These are phyloP conservation scores for Lophochroa leadbeateri DNA, from an alignment of 2,113 vertebrate genomes.

Conservation along the genomic window DNA sequence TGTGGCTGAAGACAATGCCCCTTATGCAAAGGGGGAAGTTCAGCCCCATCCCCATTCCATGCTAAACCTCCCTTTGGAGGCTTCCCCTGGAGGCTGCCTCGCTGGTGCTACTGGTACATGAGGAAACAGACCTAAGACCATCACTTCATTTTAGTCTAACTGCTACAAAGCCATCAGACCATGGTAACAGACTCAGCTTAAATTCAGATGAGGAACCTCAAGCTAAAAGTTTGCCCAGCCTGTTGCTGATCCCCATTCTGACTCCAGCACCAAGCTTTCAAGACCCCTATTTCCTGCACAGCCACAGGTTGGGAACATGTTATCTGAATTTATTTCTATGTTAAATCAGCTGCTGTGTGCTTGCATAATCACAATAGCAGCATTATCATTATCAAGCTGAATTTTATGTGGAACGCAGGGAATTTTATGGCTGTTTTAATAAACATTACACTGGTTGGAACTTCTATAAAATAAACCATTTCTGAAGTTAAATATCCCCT, in stretches of 20 bases:
- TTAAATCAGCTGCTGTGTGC: conserved; percentile 21
- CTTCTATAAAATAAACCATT: conserved; percentile 10
- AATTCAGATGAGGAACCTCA: neutral
- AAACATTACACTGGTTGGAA: conserved; percentile 10
- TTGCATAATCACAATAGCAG: conserved; percentile 20
- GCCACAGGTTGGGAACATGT: neutral
- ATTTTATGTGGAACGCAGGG: neutral
- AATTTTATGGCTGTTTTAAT: conserved; percentile 45
- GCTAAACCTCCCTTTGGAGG: neutral
- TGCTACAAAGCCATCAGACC: neutral
- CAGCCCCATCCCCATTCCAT: neutral
- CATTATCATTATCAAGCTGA: conserved; percentile 4
- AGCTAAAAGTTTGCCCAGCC: neutral
- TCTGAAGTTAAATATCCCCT: conserved; percentile 26
- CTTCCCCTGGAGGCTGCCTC: neutral
- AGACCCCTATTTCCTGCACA: neutral
- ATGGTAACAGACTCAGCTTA: neutral
- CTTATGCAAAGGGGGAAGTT: neutral
- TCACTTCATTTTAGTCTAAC: neutral
- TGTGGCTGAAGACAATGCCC: neutral
- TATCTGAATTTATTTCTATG: conserved; percentile 11
- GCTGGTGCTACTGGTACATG: rapidly evolving
- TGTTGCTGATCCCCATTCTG: rapidly evolving
- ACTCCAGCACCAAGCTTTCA: neutral
- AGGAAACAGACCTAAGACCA: neutral